Conservation (phyloP, 35 echinoderm and acorn worm species). For the Anneissia japonica region DNA sequence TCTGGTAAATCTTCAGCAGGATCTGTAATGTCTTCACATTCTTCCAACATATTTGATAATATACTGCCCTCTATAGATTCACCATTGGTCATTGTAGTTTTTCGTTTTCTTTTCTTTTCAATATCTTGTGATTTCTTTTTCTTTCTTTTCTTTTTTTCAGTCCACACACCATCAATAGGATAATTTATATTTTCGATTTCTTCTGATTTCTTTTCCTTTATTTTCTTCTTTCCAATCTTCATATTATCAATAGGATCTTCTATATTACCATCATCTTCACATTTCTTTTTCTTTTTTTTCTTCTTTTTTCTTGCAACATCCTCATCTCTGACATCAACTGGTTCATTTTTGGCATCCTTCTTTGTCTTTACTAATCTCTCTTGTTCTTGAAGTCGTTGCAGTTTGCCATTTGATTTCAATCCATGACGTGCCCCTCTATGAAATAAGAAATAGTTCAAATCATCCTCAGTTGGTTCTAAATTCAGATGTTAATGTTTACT, state of each 20-base stretch:
- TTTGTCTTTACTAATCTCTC: slow-evolving; percentile 26
- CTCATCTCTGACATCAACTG: not conserved
- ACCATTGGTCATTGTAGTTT: not conserved
- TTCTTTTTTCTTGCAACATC: not conserved
- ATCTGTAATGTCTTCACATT: not conserved
- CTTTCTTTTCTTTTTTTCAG: slow-evolving; percentile 18
- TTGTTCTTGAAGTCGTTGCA: slow-evolving; percentile 64
- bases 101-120: slow-evolving; percentile 6
- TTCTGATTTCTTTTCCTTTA: slow-evolving; percentile 26
- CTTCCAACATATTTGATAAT: not conserved
- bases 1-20: not conserved
- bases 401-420: slow-evolving; percentile 59
- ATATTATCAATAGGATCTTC: not conserved
- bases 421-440: slow-evolving; percentile 83
- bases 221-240: not conserved
- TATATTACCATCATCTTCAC: not conserved
- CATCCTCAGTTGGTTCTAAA: too few species aligned
- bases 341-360: not conserved
- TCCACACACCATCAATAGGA: not conserved
- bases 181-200: not conserved
- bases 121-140: slow-evolving; percentile 2
- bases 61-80: not conserved
- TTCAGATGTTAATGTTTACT: too few species aligned
- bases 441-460: slow-evolving; percentile 1
- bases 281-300: slow-evolving; percentile 14